Evolutionary conservation across 2,888 invertebrate species (phyloP).

Genomic region (Polyploca ridens): DNA sequence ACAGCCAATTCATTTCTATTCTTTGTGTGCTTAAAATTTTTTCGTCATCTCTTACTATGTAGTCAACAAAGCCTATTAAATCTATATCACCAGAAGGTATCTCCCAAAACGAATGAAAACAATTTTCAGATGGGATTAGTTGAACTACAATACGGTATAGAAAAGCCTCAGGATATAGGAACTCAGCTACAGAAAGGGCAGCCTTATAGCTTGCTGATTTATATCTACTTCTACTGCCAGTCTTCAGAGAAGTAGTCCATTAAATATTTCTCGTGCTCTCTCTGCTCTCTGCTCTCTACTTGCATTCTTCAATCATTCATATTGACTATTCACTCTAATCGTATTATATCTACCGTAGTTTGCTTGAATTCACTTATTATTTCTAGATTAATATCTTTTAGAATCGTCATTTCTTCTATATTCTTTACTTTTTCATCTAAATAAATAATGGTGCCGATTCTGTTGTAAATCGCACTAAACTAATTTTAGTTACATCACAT

Average conservation of each 20-base stretch:
- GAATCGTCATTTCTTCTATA: not conserved
- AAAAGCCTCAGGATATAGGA: conserved; percentile 64
- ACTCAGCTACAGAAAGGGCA: conserved; percentile 64
- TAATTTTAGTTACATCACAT: too few species aligned
- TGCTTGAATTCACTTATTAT: too few species aligned
- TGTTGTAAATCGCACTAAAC: too few species aligned
- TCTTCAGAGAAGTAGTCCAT: conserved; percentile 68
- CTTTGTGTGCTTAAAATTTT: too few species aligned
- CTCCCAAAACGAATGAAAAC: not conserved
- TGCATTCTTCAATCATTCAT: not conserved
- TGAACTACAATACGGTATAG: conserved; percentile 70
- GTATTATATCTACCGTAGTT: not conserved
- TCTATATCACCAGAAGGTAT: not conserved
- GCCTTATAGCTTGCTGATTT: conserved; percentile 71
- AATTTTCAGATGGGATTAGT: conserved; percentile 66
- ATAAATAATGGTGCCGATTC: too few species aligned
- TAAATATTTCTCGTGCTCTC: not conserved
- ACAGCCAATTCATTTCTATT: too few species aligned
- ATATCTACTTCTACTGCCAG: conserved; percentile 78
- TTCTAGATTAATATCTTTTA: not conserved
- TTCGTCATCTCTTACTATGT: too few species aligned
- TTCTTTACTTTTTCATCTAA: not conserved
- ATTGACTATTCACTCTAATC: not conserved
- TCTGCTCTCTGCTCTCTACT: too few species aligned
- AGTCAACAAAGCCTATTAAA: too few species aligned